Base-by-base conservation (phyloP, 2,113 vertebrate genomes). In the Terrapene triunguis region DNA sequence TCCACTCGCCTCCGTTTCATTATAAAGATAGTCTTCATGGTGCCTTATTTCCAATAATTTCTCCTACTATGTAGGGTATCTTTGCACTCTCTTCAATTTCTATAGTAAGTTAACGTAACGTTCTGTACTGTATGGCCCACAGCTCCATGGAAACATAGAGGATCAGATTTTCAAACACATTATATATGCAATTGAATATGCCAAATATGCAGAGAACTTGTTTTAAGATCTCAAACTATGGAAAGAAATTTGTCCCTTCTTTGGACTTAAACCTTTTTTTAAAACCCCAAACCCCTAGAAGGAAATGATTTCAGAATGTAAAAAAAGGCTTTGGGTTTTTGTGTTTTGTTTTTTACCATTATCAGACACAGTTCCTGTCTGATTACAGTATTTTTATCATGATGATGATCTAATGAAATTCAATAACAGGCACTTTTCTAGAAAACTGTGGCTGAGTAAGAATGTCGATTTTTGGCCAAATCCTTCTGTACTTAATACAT, bases 281-380 rank as follows among this genome's bases (percentile, higher is more conserved):
- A 89, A 88, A 1, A 87, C 25, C 8, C 38, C 10, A 84, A 88
- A 19, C 65, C 57, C n/a, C 53, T 74, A n/a, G 54, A 86, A 81
- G 90, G 69, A 47, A 50, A 85, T 85, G 57, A 81, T 93, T 83
- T 91, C 38, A 24, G 24, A 87, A 76, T 72, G 50, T 85, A 27
- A 93, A 79, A 47, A 89, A 42, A 12, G 89, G 29, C 3, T 92
- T 93, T 80, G 53, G 53, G 53, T 4, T 54, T 54, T 54, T 8
- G 3, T 51, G 16, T 12, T 94, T 89, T 69, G 87, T 16, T 74
- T 76, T 22, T 82, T 57, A 82, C 27, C 48, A 11, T 91, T 90
- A 69, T 32, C 55, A 95, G 78, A 95, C 90, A 89, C 90, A 91
- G 84, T 95, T 95, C 85, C 82, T 86, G 1, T 91, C 95, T 96